phyloP scores from a whole-genome alignment of 2,888 invertebrate genomes.

The Xestia ashworthii region DNA sequence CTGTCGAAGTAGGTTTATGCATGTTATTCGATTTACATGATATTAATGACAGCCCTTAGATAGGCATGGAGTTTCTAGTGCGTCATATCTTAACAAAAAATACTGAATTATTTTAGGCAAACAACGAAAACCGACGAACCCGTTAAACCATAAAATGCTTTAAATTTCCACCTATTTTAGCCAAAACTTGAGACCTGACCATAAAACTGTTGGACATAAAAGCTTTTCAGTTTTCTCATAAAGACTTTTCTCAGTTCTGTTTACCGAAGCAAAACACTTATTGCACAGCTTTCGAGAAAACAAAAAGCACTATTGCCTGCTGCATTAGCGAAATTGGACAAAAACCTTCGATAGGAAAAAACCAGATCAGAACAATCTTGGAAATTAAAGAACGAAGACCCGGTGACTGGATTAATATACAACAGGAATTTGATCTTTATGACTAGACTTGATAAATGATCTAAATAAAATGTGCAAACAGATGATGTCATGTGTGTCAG shows the following conservation, averaged over 20 bases:
- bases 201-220: background rate
- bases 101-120: background rate
- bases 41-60: background rate
- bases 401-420: background rate
- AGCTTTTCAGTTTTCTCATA: background rate
- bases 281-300: constrained; percentile 29
- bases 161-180: background rate
- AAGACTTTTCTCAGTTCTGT: constrained; percentile 7
- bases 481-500: constrained; percentile 16
- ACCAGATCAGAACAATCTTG: constrained; percentile 19
- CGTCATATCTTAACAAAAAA: background rate
- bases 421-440: constrained; percentile 5
- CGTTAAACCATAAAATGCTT: background rate
- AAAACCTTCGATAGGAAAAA: constrained; percentile 21
- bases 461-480: constrained; percentile 2
- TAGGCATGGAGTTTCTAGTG: too few species aligned
- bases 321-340: constrained; percentile 51
- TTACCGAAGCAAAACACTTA: constrained; percentile 22
- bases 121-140: background rate
- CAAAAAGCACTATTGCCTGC: constrained; percentile 36
- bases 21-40: background rate
- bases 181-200: background rate
- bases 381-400: constrained; percentile 11
- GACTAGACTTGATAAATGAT: background rate
- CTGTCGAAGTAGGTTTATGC: background rate